A percentile compares a stretch with the other conserved stretches of the same genome.
Conservation (phyloP, 2,888 invertebrate genomes). For the Euplagia quadripunctaria region DNA sequence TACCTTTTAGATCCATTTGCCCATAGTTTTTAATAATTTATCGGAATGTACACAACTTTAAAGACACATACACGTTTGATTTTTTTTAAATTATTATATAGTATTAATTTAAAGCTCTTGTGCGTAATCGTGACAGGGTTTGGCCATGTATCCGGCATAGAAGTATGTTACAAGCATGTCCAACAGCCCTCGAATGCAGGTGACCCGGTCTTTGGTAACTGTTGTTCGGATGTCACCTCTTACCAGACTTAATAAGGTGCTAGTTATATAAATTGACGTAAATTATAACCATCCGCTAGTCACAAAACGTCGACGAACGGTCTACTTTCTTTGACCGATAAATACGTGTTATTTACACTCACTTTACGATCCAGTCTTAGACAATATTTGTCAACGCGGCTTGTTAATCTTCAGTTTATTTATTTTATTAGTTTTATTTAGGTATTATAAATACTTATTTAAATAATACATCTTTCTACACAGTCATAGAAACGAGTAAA, state of each 20-base stretch:
- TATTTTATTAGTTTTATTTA: background rate
- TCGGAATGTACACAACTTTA: too few relatives aligned
- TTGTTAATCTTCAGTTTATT: background rate
- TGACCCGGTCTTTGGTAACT: constrained; percentile 84
- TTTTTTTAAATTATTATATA: too few relatives aligned
- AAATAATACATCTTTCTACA: background rate
- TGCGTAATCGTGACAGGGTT: constrained; percentile 16
- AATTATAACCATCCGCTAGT: constrained; percentile 67
- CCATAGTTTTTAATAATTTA: too few relatives aligned
- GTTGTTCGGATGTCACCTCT: constrained; percentile 79
- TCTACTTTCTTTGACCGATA: constrained; percentile 78
- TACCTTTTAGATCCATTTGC: too few relatives aligned
- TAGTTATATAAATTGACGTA: constrained; percentile 81
- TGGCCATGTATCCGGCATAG: constrained; percentile 59
- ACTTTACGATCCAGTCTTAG: constrained; percentile 48
- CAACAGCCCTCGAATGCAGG: constrained; percentile 70
- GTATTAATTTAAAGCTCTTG: background rate
- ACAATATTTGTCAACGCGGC: background rate
- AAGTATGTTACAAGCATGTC: constrained; percentile 73
- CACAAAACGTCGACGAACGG: constrained; percentile 56
- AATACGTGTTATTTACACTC: constrained; percentile 61
- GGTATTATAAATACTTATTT: background rate
- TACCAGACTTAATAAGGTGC: constrained; percentile 74
- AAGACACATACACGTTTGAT: too few relatives aligned
- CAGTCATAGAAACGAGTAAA: constrained; percentile 33